A percentile compares a stretch with the other conserved stretches of the same genome.
Conservation (phyloP, 2,888 invertebrate genomes). For the Callosobruchus maculatus region DNA sequence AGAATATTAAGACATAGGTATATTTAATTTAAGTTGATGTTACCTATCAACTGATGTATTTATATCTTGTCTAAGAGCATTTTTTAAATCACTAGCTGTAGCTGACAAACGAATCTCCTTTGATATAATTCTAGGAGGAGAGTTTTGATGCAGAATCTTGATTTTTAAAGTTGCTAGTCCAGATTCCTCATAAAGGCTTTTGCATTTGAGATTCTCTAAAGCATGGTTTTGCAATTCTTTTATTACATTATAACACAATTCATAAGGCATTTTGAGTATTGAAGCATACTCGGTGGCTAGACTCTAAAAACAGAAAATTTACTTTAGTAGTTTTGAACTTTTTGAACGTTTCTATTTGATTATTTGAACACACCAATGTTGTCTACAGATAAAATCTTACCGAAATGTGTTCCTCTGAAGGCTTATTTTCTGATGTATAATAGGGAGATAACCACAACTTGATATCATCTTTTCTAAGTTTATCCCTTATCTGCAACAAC, state of each 20-base stretch:
- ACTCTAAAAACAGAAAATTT: constrained; percentile 50
- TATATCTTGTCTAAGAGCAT: constrained; percentile 52
- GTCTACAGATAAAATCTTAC: constrained; percentile 50
- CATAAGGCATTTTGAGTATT: constrained; percentile 53
- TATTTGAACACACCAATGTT: neutral
- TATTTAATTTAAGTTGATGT: constrained; percentile 7
- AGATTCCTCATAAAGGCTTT: constrained; percentile 64
- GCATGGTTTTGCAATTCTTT: constrained; percentile 66
- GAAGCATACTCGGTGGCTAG: constrained; percentile 59
- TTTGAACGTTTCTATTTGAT: neutral
- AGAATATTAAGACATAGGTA: neutral
- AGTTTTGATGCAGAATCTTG: constrained; percentile 57
- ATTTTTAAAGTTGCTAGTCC: constrained; percentile 72
- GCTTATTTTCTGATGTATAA: constrained; percentile 51
- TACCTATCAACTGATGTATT: constrained; percentile 49
- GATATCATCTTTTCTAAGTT: constrained; percentile 63
- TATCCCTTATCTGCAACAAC: constrained; percentile 62
- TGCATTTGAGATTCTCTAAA: constrained; percentile 66
- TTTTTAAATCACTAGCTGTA: constrained; percentile 56
- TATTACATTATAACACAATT: constrained; percentile 56
- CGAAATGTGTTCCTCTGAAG: constrained; percentile 50
- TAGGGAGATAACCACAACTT: constrained; percentile 77
- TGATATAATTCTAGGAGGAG: constrained; percentile 52
- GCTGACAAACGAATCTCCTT: constrained; percentile 57
- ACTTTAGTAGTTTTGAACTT: constrained; percentile 7